Evolutionary conservation across 2,888 invertebrate species (phyloP).

Genomic region (Carpatolechia fugitivella): DNA sequence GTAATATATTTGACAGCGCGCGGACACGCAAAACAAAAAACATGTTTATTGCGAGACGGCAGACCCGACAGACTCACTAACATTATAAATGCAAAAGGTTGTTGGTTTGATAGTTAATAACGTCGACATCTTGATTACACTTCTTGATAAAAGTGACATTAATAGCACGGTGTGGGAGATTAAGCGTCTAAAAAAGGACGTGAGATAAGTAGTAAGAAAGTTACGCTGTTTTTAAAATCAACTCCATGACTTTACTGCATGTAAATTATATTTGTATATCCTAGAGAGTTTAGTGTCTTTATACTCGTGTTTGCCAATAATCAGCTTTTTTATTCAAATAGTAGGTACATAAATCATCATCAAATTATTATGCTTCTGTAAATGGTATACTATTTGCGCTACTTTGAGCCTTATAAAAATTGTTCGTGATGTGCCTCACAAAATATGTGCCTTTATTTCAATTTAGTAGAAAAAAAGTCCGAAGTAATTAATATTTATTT

Average conservation of each 20-base stretch:
- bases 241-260: neutral
- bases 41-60: conserved; percentile 74
- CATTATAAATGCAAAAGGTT: conserved; percentile 11
- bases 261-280: neutral
- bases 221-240: neutral
- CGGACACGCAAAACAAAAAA: conserved; percentile 77
- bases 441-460: no score
- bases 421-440: no score
- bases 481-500: no score
- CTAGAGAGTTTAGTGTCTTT: no score
- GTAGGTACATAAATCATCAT: no score
- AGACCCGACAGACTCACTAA: conserved; percentile 34
- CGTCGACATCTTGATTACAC: conserved; percentile 8
- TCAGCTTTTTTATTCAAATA: no score
- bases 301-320: no score
- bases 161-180: conserved; percentile 1
- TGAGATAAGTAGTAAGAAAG: neutral
- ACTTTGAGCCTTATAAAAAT: no score
- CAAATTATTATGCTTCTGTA: no score
- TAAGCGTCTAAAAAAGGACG: neutral
- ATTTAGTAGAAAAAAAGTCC: no score
- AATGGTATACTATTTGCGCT: no score
- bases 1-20: conserved; percentile 80
- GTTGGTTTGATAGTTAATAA: conserved; percentile 11
- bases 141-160: conserved; percentile 5